These are phyloP conservation scores for Congeria kusceri DNA, from an alignment of 2,888 invertebrate genomes.

Conservation along the genomic window DNA sequence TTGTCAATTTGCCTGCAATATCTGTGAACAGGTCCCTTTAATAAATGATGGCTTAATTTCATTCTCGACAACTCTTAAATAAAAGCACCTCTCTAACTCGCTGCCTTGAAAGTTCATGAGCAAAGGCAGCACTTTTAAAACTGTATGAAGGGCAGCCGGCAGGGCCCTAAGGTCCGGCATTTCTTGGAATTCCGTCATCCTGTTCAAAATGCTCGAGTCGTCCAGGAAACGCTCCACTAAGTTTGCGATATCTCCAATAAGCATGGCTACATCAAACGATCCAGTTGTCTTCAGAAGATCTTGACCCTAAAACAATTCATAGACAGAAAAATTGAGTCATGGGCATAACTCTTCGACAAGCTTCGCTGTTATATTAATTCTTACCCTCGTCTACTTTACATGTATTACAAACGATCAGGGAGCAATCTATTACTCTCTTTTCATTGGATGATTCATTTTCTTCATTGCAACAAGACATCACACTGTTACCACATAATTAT, in stretches of 20 bases:
- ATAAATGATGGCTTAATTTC: too few relatives aligned
- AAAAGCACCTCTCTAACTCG: conserved; percentile 51
- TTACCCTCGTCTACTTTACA: too few relatives aligned
- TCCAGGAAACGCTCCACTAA: conserved; percentile 71
- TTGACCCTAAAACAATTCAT: conserved; percentile 54
- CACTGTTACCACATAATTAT: too few relatives aligned
- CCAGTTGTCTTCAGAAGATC: conserved; percentile 57
- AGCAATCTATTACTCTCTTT: too few relatives aligned
- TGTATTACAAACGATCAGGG: too few relatives aligned
- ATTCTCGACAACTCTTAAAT: too few relatives aligned
- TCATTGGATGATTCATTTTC: too few relatives aligned
- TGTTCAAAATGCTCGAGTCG: conserved; percentile 51
- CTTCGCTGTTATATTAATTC: too few relatives aligned
- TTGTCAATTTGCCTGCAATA: too few relatives aligned
- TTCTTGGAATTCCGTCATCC: conserved; percentile 29
- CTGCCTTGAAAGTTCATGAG: conserved; percentile 44
- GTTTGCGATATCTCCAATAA: conserved; percentile 68
- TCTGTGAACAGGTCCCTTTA: too few relatives aligned
- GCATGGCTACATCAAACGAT: conserved; percentile 46
- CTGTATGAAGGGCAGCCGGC: conserved; percentile 40
- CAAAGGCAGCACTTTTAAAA: conserved; percentile 47
- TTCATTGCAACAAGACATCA: too few relatives aligned
- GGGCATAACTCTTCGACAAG: too few relatives aligned
- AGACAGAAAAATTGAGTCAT: background rate
- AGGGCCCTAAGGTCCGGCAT: conserved; percentile 59